These are phyloP conservation scores for Euplagia quadripunctaria DNA, from an alignment of 2,888 invertebrate genomes.

Conservation along the genomic window DNA sequence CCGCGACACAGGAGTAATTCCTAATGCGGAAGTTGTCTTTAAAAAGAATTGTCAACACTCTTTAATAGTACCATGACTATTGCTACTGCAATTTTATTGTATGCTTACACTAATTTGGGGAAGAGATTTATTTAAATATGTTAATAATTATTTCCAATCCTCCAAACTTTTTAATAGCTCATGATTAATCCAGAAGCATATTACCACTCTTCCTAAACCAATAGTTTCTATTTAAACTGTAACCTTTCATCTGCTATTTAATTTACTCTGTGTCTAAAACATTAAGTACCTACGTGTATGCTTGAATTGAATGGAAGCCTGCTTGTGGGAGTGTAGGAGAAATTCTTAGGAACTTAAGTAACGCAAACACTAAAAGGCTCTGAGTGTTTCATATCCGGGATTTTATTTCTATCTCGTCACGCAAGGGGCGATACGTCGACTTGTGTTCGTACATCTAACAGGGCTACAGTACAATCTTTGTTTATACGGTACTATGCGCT, in stretches of 20 bases:
- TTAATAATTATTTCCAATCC: no score
- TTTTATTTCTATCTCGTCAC: slow-evolving; percentile 61
- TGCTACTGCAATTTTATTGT: no score
- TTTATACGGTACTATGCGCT: background rate
- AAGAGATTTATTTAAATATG: no score
- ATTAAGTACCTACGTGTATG: slow-evolving; percentile 3
- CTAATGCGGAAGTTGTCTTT: no score
- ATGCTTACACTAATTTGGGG: no score
- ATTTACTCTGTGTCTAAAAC: slow-evolving; percentile 5
- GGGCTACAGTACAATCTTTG: background rate
- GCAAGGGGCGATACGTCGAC: slow-evolving; percentile 47
- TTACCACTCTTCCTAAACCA: no score
- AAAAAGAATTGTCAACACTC: no score
- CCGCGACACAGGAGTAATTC: no score
- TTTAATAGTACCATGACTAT: no score
- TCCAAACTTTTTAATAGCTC: no score
- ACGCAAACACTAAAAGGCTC: slow-evolving; percentile 66
- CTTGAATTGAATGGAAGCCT: slow-evolving; percentile 2
- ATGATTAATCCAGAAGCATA: no score
- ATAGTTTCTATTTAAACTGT: no score
- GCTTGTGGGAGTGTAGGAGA: slow-evolving; percentile 36
- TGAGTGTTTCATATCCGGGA: slow-evolving; percentile 74
- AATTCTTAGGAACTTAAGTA: slow-evolving; percentile 53
- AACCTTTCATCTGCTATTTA: background rate
- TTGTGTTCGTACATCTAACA: slow-evolving; percentile 10